A percentile compares a stretch with the other conserved stretches of the same genome.
These are phyloP conservation scores for Xestia c-nigrum DNA, from an alignment of 2,888 invertebrate species.

Conservation along the genomic window DNA sequence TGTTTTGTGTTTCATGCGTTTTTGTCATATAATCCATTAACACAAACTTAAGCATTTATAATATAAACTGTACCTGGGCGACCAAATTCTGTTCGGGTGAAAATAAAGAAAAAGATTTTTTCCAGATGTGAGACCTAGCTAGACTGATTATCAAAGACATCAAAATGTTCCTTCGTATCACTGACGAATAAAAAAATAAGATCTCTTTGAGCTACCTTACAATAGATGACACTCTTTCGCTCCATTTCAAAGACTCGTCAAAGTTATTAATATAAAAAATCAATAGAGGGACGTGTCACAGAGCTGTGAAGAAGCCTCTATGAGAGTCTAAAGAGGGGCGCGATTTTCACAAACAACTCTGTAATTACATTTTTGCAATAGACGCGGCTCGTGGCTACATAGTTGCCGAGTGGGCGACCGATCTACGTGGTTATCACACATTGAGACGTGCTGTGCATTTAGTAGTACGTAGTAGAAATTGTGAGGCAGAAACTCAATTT, in stretches of 20 bases:
- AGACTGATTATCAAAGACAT: no score
- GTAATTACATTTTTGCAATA: neutral
- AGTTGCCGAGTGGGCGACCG: neutral
- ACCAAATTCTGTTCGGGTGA: no score
- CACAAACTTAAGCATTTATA: no score
- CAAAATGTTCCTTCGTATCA: no score
- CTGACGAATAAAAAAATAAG: neutral
- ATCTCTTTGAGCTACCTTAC: neutral
- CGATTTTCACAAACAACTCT: neutral
- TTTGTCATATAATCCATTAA: no score
- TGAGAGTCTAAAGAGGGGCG: neutral
- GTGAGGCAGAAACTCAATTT: neutral
- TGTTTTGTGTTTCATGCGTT: neutral
- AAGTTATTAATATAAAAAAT: slow-evolving; percentile 1
- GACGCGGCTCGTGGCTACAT: neutral
- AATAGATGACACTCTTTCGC: neutral
- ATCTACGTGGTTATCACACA: neutral
- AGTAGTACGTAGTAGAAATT: no score
- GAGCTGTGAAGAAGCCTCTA: neutral
- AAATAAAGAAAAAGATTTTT: no score
- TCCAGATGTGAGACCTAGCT: no score
- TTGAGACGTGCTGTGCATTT: neutral
- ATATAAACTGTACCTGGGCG: no score
- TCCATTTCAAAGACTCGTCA: neutral
- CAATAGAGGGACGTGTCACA: neutral